These are phyloP conservation scores for Stomatorhinus walkeri DNA, from an alignment of 2,797 vertebrate genomes.

Conservation along the genomic window DNA sequence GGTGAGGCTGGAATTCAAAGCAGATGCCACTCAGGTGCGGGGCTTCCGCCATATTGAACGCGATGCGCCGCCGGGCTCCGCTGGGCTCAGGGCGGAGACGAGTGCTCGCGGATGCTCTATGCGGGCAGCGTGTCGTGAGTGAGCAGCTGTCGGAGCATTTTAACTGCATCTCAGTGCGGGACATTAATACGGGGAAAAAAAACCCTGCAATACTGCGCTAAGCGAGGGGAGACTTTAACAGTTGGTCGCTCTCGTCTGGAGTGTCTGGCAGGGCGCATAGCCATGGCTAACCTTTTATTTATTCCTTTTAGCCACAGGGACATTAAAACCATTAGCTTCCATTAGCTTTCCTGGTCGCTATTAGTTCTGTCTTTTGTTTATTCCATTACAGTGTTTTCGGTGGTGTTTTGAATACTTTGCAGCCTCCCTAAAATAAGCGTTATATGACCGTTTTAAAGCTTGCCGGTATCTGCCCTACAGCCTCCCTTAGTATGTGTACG, in stretches of 20 bases:
- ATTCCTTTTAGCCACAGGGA: constrained; percentile 20
- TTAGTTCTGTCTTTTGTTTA: constrained; percentile 52
- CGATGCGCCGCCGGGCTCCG: constrained; percentile 36
- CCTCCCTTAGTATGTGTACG: neutral
- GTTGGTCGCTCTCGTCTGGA: constrained; percentile 74
- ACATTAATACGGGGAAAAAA: constrained; percentile 85
- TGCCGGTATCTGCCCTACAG: neutral
- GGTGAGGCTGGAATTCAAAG: constrained; percentile 33
- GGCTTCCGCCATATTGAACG: constrained; percentile 32
- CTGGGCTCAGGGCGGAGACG: constrained; percentile 70
- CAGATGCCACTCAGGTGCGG: constrained; percentile 14
- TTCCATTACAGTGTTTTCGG: constrained; percentile 16
- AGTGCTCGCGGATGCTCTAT: constrained; percentile 22
- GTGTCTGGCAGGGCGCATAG: constrained; percentile 69
- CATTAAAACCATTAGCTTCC: constrained; percentile 43
- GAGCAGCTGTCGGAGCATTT: constrained; percentile 93
- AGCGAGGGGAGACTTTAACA: constrained; percentile 75
- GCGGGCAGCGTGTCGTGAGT: constrained; percentile 74
- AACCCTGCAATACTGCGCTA: constrained; percentile 61
- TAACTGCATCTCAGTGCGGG: constrained; percentile 85
- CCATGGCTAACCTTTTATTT: constrained; percentile 67
- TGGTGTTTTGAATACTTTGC: neutral
- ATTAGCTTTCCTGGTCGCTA: constrained; percentile 57
- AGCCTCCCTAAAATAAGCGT: neutral
- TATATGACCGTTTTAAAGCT: neutral